Base-by-base conservation (phyloP, 2,888 invertebrate species). In the Chalcosyrphus nemorum region DNA sequence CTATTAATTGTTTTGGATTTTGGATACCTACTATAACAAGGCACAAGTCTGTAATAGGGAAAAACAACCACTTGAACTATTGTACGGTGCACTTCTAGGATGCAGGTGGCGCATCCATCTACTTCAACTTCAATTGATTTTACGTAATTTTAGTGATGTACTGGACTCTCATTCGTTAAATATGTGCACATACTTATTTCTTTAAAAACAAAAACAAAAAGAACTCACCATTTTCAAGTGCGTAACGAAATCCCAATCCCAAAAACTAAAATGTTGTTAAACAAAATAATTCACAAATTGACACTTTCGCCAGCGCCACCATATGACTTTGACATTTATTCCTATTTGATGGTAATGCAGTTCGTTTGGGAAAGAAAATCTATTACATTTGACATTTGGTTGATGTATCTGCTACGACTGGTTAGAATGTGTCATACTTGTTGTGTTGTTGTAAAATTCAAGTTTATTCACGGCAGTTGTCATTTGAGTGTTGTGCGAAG, bases 311-410 rank as follows among this genome's bases (percentile, higher is more conserved):
- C 7, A 71, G n/a, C n/a, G n/a, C n/a, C n/a, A 15, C 24, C 72
- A n/a, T 50, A 9, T 78, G 71, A 13, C 19, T 41, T 50, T 72
- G 76, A 70, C 76, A 27, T 27, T 45, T 45, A 11, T n/a, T 7
- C 7, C 9, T 4, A 4, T 7, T 43, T 2, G 4, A 15, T 24
- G 5, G 68, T 50, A 45, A 2, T 15, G 52, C 7, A 43, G 68
- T 15, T 38, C 4, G 0, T 7, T 6, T 6, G 4, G 2, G 4
- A 35, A 15, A 38, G 29, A 1, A 29, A 29, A 4, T 29, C 6
- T 29, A 29, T 29, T 5, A 29, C 29, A 29, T n/a, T n/a, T n/a
- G 3, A n/a, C 1, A 9, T n/a, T 38, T 13, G 76, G 76, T 76
- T 68, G 0, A 6, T 21, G 52, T 43, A 38, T 35, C 24, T 3